Evolutionary conservation across 2,888 invertebrate species (phyloP).

Genomic region (Deilephila porcellus): DNA sequence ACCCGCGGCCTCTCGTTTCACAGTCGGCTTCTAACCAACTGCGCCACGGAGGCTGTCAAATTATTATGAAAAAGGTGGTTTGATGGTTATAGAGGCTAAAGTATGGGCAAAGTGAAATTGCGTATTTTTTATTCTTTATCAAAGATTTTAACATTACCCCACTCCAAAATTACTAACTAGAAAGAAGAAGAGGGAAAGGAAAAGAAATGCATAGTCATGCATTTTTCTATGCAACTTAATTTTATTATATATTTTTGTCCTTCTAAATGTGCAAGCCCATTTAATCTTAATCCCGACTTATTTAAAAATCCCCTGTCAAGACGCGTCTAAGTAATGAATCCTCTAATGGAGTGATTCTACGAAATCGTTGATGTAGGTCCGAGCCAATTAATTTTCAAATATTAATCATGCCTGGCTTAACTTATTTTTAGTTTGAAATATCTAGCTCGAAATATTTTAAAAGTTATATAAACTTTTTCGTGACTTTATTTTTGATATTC

Average conservation of each 20-base stretch:
- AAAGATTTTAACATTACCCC: no score
- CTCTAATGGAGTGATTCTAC: conserved; percentile 22
- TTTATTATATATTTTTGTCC: not conserved
- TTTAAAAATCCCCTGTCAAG: conserved; percentile 20
- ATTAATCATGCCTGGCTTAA: conserved; percentile 31
- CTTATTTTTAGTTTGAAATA: conserved; percentile 1
- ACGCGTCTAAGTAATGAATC: conserved; percentile 34
- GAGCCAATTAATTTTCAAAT: conserved; percentile 13
- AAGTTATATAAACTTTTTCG: not conserved
- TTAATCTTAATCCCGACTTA: conserved; percentile 6
- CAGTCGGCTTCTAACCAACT: no score
- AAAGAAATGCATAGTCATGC: no score
- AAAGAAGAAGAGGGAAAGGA: no score
- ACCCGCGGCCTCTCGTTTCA: no score
- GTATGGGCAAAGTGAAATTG: no score
- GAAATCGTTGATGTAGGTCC: conserved; percentile 26
- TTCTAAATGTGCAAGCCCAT: not conserved
- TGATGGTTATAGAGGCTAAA: no score
- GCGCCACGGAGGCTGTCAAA: no score
- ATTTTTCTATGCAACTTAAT: no score
- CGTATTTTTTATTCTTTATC: no score
- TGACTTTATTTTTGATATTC: not conserved
- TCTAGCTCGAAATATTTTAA: not conserved
- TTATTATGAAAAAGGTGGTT: no score
- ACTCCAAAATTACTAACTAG: no score